Conservation (phyloP, 2,797 vertebrate species). For the Tenualosa thibaudeaui region DNA sequence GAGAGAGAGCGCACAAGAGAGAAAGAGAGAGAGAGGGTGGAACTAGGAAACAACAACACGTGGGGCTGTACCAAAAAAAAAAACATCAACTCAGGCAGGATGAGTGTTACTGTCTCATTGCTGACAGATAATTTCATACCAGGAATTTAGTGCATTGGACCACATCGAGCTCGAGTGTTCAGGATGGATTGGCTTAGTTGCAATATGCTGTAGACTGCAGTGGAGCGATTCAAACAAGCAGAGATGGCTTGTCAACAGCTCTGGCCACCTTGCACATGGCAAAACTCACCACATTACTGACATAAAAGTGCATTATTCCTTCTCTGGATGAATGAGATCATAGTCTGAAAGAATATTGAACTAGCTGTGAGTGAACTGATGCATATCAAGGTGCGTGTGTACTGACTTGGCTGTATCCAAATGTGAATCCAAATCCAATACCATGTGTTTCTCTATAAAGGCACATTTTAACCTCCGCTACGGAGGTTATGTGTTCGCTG, state of each 20-base stretch:
- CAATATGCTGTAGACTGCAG: neutral
- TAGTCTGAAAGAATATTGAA: neutral
- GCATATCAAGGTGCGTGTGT: no score
- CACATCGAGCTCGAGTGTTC: neutral
- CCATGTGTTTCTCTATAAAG: no score
- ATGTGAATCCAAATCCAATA: neutral
- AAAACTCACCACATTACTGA: neutral
- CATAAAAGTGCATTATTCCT: neutral
- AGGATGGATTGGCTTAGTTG: neutral
- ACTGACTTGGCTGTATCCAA: neutral
- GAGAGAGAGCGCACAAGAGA: neutral
- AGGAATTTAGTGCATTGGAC: slow-evolving; percentile 21
- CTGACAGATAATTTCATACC: slow-evolving; percentile 46
- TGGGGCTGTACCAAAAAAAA: neutral
- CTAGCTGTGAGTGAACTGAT: neutral
- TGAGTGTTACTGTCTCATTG: slow-evolving; percentile 4
- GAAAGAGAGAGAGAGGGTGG: neutral
- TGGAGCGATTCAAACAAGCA: neutral
- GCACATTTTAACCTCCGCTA: no score
- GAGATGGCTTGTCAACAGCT: slow-evolving; percentile 2
- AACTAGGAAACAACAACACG: neutral
- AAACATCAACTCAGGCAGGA: neutral
- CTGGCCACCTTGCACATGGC: neutral
- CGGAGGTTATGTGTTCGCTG: no score
- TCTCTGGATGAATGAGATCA: neutral